These are phyloP conservation scores for Vireo altiloquus DNA, from an alignment of 2,113 vertebrate genomes.

Conservation along the genomic window DNA sequence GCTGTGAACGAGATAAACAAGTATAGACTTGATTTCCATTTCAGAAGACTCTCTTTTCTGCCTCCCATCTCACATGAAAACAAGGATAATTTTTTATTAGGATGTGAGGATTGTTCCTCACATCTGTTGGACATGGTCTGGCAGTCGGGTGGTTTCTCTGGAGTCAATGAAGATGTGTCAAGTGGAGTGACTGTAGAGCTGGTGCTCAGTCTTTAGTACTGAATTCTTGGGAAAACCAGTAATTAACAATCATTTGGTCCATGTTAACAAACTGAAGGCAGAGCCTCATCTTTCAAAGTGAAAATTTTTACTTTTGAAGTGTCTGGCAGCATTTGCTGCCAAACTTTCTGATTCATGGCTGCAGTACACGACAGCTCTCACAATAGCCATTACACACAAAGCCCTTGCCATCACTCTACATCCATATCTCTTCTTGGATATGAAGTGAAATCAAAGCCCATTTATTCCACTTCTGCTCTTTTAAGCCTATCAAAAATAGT, in stretches of 20 bases:
- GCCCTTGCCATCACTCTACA: conserved; percentile 1
- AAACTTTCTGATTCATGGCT: conserved; percentile 1
- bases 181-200: background rate
- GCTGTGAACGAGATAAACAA: background rate
- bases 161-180: background rate
- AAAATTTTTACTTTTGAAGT: background rate
- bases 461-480: conserved; percentile 19
- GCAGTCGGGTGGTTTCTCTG: background rate
- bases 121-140: background rate
- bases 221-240: background rate
- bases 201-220: background rate
- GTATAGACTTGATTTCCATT: background rate
- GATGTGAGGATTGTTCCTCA: background rate
- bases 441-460: conserved; percentile 32
- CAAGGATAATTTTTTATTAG: background rate
- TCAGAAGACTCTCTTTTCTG: background rate
- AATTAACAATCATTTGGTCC: background rate
- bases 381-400: background rate
- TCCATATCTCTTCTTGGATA: conserved; percentile 9
- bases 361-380: background rate
- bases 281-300: background rate
- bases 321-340: background rate
- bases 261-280: background rate
- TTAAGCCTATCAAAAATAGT: conserved; percentile 31
- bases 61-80: background rate